Evolutionary conservation across 2,113 vertebrate genomes (phyloP), one percentile per base, ranked within the genome.

Genomic region (Corynorhinus townsendii): DNA sequence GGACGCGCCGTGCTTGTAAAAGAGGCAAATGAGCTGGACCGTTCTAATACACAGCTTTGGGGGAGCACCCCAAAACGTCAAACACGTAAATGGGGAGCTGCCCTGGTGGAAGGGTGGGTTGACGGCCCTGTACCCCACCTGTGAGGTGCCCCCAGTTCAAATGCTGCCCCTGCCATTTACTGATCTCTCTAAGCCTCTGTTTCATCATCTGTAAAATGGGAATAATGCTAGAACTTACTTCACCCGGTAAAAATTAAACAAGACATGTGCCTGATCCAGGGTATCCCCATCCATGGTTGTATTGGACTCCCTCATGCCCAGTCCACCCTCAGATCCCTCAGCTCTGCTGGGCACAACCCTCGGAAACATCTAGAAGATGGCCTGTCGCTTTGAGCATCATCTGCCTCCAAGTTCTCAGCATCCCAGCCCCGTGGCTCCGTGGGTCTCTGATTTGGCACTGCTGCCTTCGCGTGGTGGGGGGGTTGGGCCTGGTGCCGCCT

Each of bases 341-440:
- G 47, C 52, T n/a, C 38, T 90, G 30, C 49, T 7, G 38, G 52
- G 17, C 17, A 2, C 69, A 24, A 0, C 5, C 30, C 15, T 15
- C 9, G 7, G 2, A 5, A 30, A 40, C 28, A 4, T 22, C 40
- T 56, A 5, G 16, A 7, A 6, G 33, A 20, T 2, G 2, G 3
- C 45, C 24, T 10, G 3, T 56, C 4, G 0, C 19, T 17, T 8
- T 3, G 0, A 14, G 40, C 52, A 1, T 12, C 26, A 6, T 52
- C 26, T 7, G 30, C 33, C 59, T 54, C 33, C 7, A 5, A 1
- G 66, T 4, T 40, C 73, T 56, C 72, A 22, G 47, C 47, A 22
- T 7, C 64, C 22, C 11, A 1, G 43, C 28, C 64, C 0, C 0
- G 24, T 4, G 47, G 11, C 7, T 52, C 62, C 11, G 0, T 0